Evolutionary conservation across 2,113 vertebrate genomes (phyloP).

Genomic region (Bombycilla garrulus): DNA sequence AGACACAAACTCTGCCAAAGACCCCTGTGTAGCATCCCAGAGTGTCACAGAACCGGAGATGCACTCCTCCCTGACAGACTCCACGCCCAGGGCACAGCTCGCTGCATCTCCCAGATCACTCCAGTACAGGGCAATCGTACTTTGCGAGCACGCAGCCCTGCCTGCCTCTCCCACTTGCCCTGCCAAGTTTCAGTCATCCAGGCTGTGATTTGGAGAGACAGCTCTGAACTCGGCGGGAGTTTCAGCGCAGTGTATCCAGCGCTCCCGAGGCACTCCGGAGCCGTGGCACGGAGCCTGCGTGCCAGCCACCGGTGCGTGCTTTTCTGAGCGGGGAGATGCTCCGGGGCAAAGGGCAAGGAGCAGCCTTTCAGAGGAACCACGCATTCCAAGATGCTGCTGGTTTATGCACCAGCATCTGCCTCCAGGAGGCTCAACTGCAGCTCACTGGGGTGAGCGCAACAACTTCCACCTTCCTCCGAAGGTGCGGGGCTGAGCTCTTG

Average conservation of each 20-base stretch:
- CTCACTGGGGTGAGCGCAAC: rapidly evolving
- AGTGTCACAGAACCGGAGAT: rapidly evolving
- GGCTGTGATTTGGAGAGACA: not conserved
- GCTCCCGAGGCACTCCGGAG: rapidly evolving
- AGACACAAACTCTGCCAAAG: not conserved
- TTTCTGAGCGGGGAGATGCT: rapidly evolving
- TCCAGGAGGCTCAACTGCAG: not conserved
- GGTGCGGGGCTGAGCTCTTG: rapidly evolving
- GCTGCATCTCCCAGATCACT: rapidly evolving
- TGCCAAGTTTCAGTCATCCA: not conserved
- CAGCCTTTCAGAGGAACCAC: not conserved
- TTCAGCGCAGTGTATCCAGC: rapidly evolving
- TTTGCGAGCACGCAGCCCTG: rapidly evolving
- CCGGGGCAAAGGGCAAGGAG: not conserved
- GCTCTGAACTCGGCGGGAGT: not conserved
- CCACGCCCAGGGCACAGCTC: rapidly evolving
- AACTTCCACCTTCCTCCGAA: not conserved
- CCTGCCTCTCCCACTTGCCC: rapidly evolving
- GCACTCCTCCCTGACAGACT: rapidly evolving
- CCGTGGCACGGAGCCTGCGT: rapidly evolving
- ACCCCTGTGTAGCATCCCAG: rapidly evolving
- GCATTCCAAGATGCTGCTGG: rapidly evolving
- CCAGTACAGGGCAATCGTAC: rapidly evolving
- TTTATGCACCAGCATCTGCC: not conserved
- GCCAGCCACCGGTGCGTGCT: not conserved